Conservation (phyloP, 2,888 invertebrate genomes). For the Gymnosoma rotundatum region DNA sequence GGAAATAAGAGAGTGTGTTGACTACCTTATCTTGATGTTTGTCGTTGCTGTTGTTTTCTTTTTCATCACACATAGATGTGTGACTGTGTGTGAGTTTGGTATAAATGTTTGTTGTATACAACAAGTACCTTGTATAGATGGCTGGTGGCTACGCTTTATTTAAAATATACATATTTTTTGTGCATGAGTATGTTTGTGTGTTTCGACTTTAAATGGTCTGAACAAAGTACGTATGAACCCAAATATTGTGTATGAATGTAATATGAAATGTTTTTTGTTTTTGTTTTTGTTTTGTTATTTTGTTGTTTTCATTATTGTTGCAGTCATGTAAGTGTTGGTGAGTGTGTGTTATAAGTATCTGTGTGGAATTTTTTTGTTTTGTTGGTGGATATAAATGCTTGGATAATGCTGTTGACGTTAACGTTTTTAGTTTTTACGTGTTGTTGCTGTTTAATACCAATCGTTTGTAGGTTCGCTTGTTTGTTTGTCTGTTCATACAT, state of each 20-base stretch:
- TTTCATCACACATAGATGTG: constrained; percentile 20
- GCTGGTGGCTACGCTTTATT: constrained; percentile 81
- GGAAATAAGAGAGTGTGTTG: constrained; percentile 51
- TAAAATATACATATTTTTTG: constrained; percentile 60
- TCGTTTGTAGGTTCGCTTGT: constrained; percentile 34
- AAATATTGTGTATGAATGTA: constrained; percentile 6
- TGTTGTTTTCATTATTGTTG: neutral
- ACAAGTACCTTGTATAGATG: constrained; percentile 63
- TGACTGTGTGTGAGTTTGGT: neutral
- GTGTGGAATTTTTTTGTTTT: constrained; percentile 49
- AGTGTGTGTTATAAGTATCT: constrained; percentile 41
- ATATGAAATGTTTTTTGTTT: constrained; percentile 13
- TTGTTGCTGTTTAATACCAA: constrained; percentile 46
- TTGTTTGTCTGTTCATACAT: constrained; percentile 43
- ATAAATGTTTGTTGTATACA: constrained; percentile 53
- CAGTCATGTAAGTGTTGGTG: constrained; percentile 32
- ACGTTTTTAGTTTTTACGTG: constrained; percentile 57
- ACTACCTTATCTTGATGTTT: constrained; percentile 55
- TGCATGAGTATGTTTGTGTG: neutral
- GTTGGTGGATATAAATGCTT: constrained; percentile 50
- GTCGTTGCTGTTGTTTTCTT: constrained; percentile 31
- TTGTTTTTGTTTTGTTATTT: neutral
- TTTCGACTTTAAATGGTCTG: constrained; percentile 60
- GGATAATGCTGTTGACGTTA: constrained; percentile 50
- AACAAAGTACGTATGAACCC: constrained; percentile 52